Conservation (phyloP, 2,113 vertebrate species). For the Pelecanoides urinatrix region DNA sequence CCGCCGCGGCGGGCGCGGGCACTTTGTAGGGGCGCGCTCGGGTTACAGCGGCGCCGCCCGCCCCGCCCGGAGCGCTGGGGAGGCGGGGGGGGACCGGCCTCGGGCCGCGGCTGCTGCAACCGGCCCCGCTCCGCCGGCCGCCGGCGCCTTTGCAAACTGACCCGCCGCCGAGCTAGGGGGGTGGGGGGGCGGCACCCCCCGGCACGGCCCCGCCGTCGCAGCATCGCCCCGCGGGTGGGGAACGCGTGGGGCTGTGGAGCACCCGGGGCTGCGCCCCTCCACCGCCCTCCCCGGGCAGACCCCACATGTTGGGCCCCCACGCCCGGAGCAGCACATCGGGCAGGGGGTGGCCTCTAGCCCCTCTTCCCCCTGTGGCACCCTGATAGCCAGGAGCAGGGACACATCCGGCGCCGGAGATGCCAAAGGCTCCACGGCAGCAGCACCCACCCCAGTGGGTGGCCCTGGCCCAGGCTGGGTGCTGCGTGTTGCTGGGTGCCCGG, state of each 20-base stretch:
- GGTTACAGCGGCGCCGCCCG: too few relatives aligned
- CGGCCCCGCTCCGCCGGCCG: too few relatives aligned
- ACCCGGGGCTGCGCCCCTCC: not conserved
- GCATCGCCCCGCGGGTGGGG: not conserved
- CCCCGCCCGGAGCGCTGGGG: too few relatives aligned
- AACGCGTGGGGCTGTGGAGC: not conserved
- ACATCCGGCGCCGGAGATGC: not conserved
- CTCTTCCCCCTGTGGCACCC: not conserved
- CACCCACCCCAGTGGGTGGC: not conserved
- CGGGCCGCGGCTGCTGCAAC: too few relatives aligned
- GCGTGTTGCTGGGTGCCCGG: not conserved
- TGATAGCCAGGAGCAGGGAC: not conserved
- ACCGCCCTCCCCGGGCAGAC: not conserved
- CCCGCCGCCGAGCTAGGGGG: not conserved
- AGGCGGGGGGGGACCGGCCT: too few relatives aligned
- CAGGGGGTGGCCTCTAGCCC: too few relatives aligned
- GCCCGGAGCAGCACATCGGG: not conserved
- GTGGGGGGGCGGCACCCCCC: not conserved
- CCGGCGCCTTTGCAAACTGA: not conserved
- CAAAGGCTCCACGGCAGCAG: not conserved
- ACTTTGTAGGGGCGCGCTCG: too few relatives aligned
- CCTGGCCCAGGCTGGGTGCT: not conserved
- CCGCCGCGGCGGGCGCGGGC: too few relatives aligned
- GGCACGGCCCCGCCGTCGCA: not conserved
- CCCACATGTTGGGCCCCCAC: not conserved